Conservation (phyloP, 2,888 invertebrate species). For the Hydroisotoma schaefferi region DNA sequence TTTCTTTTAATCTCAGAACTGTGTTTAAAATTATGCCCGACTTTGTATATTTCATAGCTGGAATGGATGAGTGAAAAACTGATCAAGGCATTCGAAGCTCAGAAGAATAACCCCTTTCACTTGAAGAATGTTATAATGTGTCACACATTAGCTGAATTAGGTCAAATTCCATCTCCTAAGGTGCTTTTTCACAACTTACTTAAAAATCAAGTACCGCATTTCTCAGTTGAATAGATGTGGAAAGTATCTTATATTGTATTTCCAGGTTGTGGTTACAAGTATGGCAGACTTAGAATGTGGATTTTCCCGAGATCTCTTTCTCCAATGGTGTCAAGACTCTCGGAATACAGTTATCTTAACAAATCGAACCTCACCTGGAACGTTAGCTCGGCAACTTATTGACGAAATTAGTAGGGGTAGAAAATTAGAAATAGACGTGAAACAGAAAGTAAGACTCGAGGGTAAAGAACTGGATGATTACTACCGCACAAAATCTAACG, state of each 20-base stretch:
- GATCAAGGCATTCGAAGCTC: conserved; percentile 52
- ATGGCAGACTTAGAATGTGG: conserved; percentile 60
- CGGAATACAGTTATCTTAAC: conserved; percentile 60
- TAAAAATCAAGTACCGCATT: too few species aligned
- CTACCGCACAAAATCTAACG: conserved; percentile 60
- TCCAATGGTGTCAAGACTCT: conserved; percentile 59
- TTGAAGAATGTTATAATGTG: conserved; percentile 57
- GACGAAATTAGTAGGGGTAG: conserved; percentile 68
- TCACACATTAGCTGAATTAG: conserved; percentile 57
- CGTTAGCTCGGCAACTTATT: conserved; percentile 71
- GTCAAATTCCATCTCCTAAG: conserved; percentile 58
- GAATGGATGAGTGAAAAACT: conserved; percentile 65
- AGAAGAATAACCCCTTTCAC: conserved; percentile 56
- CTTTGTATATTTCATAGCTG: conserved; percentile 50
- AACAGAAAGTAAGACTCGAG: conserved; percentile 68
- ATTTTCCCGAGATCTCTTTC: conserved; percentile 59
- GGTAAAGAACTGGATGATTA: conserved; percentile 75
- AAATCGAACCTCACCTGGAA: conserved; percentile 71
- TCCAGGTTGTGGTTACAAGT: conserved; percentile 57
- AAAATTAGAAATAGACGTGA: conserved; percentile 67
- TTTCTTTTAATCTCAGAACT: not conserved
- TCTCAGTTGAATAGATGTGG: not conserved
- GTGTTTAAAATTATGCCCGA: not conserved
- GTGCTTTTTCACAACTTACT: too few species aligned
- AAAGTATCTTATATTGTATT: not conserved